Conservation (phyloP, 2,113 vertebrate genomes). For the Cochlearius cochlearius region DNA sequence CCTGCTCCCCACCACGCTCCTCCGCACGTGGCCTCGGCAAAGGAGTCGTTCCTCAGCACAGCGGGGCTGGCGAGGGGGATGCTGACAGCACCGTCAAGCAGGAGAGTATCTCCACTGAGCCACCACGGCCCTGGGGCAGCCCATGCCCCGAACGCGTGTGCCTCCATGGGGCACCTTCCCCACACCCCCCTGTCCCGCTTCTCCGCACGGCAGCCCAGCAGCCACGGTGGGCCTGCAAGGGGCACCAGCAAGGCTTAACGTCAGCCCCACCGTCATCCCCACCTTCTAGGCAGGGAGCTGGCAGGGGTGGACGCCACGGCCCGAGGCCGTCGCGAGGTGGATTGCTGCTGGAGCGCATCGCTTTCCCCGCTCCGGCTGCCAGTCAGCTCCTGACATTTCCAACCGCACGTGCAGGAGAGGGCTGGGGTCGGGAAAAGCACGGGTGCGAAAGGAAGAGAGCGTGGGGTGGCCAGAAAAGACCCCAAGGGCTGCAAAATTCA, state of each 20-base stretch:
- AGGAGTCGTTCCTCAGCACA: neutral
- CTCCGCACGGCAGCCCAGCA: neutral
- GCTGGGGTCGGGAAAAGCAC: neutral
- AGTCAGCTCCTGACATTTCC: neutral
- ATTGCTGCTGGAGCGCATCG: neutral
- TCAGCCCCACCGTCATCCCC: neutral
- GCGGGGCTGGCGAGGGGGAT: neutral
- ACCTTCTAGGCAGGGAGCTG: neutral
- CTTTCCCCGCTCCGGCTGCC: neutral
- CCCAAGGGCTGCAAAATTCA: neutral
- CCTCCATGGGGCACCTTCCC: neutral
- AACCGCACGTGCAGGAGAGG: rapidly evolving
- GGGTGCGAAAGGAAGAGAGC: neutral
- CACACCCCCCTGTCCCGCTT: neutral
- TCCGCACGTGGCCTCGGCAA: neutral
- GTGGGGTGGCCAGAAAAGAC: neutral
- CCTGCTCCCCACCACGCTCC: neutral
- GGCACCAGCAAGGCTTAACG: neutral
- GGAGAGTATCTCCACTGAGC: neutral
- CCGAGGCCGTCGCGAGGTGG: neutral
- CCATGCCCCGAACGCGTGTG: neutral
- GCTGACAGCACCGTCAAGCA: neutral
- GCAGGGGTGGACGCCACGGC: neutral
- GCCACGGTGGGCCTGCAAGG: neutral
- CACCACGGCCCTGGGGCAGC: too few relatives aligned